Evolutionary conservation across 2,888 invertebrate genomes (phyloP).

Genomic region (Phaedon cochleariae): DNA sequence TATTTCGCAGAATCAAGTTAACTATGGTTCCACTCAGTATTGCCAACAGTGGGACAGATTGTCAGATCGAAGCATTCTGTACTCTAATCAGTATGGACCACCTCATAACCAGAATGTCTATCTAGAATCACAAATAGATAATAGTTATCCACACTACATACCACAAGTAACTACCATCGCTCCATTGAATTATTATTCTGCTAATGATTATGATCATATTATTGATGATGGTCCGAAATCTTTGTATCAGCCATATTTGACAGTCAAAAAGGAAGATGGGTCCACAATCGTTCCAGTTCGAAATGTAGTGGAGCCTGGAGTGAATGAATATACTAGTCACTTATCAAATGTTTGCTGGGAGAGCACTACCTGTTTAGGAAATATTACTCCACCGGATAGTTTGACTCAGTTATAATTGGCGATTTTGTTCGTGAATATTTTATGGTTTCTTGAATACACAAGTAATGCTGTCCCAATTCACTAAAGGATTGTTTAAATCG

Average conservation of each 20-base stretch:
- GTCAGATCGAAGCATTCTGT: background rate
- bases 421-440: no score
- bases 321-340: no score
- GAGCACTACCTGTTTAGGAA: background rate
- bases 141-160: constrained; percentile 11
- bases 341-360: background rate
- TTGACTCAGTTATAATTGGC: no score
- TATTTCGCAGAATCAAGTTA: constrained; percentile 25
- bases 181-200: constrained; percentile 16
- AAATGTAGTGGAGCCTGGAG: background rate
- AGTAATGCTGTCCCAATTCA: no score
- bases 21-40: constrained; percentile 20
- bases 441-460: no score
- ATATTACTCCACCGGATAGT: background rate
- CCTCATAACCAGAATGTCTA: constrained; percentile 18
- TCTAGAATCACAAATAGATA: constrained; percentile 18
- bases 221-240: constrained; percentile 7
- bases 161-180: no score
- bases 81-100: constrained; percentile 24
- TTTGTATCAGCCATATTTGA: constrained; percentile 23
- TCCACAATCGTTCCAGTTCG: background rate
- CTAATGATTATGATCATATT: constrained; percentile 16
- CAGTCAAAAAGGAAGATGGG: constrained; percentile 16
- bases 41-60: constrained; percentile 25
- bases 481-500: no score